These are phyloP conservation scores for Papilio machaon DNA, from an alignment of 1,140 invertebrate genomes.

Conservation along the genomic window DNA sequence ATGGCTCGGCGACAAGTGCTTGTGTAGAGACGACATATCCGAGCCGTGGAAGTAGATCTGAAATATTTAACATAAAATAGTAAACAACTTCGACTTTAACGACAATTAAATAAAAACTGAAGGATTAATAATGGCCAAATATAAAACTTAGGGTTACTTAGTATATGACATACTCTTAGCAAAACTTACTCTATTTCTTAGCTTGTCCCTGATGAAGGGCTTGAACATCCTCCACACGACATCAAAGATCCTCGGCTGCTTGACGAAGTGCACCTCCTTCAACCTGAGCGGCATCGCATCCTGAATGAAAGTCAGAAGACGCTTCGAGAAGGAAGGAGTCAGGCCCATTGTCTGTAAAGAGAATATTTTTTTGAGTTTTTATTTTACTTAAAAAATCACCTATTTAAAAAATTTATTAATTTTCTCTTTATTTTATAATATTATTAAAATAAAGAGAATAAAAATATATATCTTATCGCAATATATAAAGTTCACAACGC, in stretches of 20 bases:
- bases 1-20: constrained; percentile 85
- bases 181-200: constrained; percentile 88
- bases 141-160: too few species aligned
- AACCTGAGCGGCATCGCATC: constrained; percentile 94
- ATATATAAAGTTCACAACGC: background rate
- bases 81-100: background rate
- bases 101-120: background rate
- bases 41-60: constrained; percentile 90
- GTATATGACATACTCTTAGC: too few species aligned
- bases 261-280: constrained; percentile 95
- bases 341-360: constrained; percentile 83
- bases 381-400: background rate
- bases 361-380: background rate
- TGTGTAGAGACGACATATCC: constrained; percentile 88
- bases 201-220: constrained; percentile 92
- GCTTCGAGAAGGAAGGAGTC: constrained; percentile 88
- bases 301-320: constrained; percentile 90
- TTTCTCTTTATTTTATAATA: too few species aligned
- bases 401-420: too few species aligned
- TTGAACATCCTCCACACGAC: constrained; percentile 94
- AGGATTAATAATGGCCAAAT: background rate
- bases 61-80: constrained; percentile 45
- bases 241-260: constrained; percentile 94
- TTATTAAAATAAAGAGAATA: too few species aligned
- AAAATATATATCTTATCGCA: too few species aligned